Evolutionary conservation across 2,113 vertebrate genomes (phyloP).

Genomic region (Bubo scandiacus): DNA sequence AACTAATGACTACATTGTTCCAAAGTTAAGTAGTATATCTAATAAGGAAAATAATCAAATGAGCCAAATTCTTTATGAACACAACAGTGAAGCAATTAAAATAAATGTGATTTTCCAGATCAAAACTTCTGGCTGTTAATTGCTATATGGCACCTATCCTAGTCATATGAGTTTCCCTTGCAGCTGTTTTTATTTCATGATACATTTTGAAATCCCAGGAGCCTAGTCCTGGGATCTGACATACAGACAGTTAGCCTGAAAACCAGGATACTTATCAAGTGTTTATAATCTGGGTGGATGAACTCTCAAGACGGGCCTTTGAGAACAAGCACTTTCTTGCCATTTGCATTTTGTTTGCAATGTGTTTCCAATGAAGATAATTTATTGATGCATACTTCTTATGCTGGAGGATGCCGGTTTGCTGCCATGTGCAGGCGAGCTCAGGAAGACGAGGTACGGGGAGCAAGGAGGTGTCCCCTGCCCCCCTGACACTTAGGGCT

Average conservation of each 20-base stretch:
- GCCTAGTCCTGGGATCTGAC: slow-evolving; percentile 64
- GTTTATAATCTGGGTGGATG: slow-evolving; percentile 48
- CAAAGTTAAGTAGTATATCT: slow-evolving; percentile 67
- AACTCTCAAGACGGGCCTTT: slow-evolving; percentile 15
- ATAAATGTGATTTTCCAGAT: slow-evolving; percentile 80
- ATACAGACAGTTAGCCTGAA: slow-evolving; percentile 32
- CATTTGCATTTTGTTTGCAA: slow-evolving; percentile 28
- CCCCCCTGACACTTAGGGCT: not conserved
- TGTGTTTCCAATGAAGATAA: slow-evolving; percentile 60
- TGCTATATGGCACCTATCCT: slow-evolving; percentile 69
- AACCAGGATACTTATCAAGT: slow-evolving; percentile 38
- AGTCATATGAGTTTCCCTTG: slow-evolving; percentile 64
- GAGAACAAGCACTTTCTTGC: slow-evolving; percentile 37
- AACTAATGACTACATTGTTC: slow-evolving; percentile 62
- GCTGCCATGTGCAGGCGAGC: not conserved
- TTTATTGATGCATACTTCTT: slow-evolving; percentile 5
- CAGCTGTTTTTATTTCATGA: slow-evolving; percentile 80
- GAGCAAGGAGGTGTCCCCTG: not conserved
- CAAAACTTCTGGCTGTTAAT: slow-evolving; percentile 63
- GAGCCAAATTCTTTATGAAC: slow-evolving; percentile 59
- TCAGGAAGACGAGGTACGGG: not conserved
- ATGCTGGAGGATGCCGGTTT: not conserved
- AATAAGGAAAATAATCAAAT: slow-evolving; percentile 51
- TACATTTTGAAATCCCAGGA: slow-evolving; percentile 52
- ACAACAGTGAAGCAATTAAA: slow-evolving; percentile 70